Evolutionary conservation across 2,888 invertebrate species (phyloP), one percentile per base, ranked within the genome.

Genomic region (Vesta saturnalis): DNA sequence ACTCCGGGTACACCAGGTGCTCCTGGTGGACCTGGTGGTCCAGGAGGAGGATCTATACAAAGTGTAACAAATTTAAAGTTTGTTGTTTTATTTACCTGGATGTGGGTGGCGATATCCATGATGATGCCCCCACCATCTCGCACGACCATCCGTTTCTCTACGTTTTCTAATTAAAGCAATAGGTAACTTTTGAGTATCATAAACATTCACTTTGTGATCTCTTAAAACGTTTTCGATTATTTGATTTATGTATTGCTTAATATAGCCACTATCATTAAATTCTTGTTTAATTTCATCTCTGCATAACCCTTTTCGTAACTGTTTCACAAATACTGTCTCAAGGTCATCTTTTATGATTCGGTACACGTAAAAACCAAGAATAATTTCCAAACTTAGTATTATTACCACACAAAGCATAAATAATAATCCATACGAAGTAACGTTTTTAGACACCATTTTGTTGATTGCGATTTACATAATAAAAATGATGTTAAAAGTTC

Each of bases 1-100:
- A 8, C 8, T 1, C 39, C 39, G n/a, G 39, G 3, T 35, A 35
- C 4, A 30, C 43, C 58, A 21, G 19, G 58, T 8, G 30, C 35
- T 58, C 58, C 58, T 14, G 58, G 43, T 39, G 16, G 23, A 15
- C 58, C 58, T 4, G 19, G 46, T 3, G 60, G 60, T 39, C 60
- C 60, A n/a, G 47, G 21, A 6, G 55, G 55, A 1, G 14, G 21
- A 19, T n/a, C 55, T 39, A 39, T 39, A n/a, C 8, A 12, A 5
- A 6, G 30, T 30, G 30, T 30, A 10, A 30, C 10, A 30, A 6
- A 10, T 30, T 30, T 30, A 35, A 35, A 35, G 30, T 30, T 6
- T 30, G 5, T 6, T 30, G 5, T 30, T 10, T 30, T 30, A 30
- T 10, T 39, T 39, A 39, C 39, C 19, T 3, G 10, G 18, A 19